Base-by-base conservation (phyloP, 92 coral and sea anemone species). In the Nematostella vectensis region DNA sequence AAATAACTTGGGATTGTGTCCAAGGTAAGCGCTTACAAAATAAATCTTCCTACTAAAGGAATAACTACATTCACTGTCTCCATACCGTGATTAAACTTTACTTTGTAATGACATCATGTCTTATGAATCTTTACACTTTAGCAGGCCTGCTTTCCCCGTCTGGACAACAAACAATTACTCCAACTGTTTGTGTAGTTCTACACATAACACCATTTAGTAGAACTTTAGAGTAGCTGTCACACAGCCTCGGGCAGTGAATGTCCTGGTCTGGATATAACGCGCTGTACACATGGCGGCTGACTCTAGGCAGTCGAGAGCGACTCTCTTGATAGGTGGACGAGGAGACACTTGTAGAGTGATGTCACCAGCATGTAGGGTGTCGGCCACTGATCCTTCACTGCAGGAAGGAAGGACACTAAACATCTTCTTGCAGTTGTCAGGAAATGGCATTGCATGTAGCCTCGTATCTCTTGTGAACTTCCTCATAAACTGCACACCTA, bases 61-160 rank as follows among this genome's bases (percentile, higher is more conserved):
- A 63, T 63, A 16, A 63, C 33, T 6, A 63, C 55, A 36, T 36
- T 63, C n/a, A 63, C 70, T 12, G 28, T 63, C 30, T 63, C 70
- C 0, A 48, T 10, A 12, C 60, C 70, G 31, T 63, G 57, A 29
- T 4, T 31, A 37, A 63, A 63, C 29, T 30, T 50, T 2, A 63
- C 60, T 23, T 31, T 54, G 33, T 63, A 54, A 63, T 51, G 31
- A 37, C 70, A 51, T 63, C 60, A 25, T 63, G 48, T 0, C 24
- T 51, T 11, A 63, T 4, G 27, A 63, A 63, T 13, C 70, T 30
- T 11, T 31, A 33, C 10, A 63, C 31, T 25, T 50, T 43, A 26
- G 59, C 56, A 51, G 70, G 59, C 24, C 70, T 31, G 4, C 18
- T 16, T 51, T 63, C 70, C 10, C 29, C 59, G 25, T 51, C 51